Percentiles rank a stretch among this genome's conserved stretches.
phyloP scores from a whole-genome alignment of 2,113 vertebrate species.

The Elgaria multicarinata region DNA sequence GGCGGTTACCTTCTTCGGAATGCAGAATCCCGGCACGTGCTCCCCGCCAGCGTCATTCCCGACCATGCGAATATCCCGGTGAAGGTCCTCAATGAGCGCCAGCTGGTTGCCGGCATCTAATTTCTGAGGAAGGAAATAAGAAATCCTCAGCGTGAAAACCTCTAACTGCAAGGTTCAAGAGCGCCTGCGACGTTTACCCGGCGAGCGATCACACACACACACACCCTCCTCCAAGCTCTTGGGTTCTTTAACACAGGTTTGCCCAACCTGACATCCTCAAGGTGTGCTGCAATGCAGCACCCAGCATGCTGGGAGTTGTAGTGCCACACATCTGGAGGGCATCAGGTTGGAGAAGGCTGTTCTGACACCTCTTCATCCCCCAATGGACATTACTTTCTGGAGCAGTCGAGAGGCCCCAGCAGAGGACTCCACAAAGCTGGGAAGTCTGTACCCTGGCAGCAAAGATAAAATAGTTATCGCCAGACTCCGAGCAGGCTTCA shows the following conservation, averaged over 20 bases:
- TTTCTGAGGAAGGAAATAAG: slow-evolving; percentile 79
- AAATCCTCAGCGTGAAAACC: background rate
- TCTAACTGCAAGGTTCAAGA: background rate
- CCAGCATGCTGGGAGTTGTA: too few relatives aligned
- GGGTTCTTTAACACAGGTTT: background rate
- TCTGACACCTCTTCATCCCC: background rate
- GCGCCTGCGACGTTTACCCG: background rate
- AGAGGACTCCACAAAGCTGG: background rate
- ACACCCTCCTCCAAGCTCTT: accelerated
- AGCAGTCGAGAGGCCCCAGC: too few relatives aligned
- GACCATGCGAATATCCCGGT: slow-evolving; percentile 89
- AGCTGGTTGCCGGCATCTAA: slow-evolving; percentile 95
- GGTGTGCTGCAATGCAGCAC: too few relatives aligned
- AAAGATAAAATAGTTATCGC: background rate
- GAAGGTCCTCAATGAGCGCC: slow-evolving; percentile 93
- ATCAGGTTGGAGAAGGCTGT: background rate
- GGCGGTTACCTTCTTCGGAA: slow-evolving; percentile 92
- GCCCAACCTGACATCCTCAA: background rate
- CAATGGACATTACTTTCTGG: background rate
- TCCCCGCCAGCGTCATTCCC: slow-evolving; percentile 90
- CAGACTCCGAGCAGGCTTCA: background rate
- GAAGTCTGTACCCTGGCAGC: too few relatives aligned
- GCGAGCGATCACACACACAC: background rate
- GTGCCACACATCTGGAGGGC: too few relatives aligned
- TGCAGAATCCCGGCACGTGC: slow-evolving; percentile 95